phyloP scores from a whole-genome alignment of 1,140 invertebrate genomes.

The Popillia japonica region DNA sequence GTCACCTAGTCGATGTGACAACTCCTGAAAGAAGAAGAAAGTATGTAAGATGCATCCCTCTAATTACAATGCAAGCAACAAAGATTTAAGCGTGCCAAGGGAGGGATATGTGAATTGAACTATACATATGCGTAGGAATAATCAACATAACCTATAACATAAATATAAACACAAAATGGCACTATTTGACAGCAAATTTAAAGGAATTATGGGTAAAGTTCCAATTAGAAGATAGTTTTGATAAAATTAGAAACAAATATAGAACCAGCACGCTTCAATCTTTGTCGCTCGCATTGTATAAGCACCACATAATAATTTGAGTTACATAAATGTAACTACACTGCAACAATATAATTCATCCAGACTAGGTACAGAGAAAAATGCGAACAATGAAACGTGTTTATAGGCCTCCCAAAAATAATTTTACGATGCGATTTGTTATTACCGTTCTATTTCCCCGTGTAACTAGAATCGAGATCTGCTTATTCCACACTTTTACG shows the following conservation, averaged over 20 bases:
- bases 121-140: too few relatives aligned
- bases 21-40: slow-evolving; percentile 70
- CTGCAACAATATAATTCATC: neutral
- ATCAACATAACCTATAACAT: too few relatives aligned
- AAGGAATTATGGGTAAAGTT: too few relatives aligned
- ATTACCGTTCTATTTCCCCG: neutral
- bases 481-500: neutral
- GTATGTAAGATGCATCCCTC: neutral
- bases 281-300: too few relatives aligned
- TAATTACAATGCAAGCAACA: too few relatives aligned
- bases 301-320: neutral
- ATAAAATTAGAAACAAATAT: too few relatives aligned
- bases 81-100: too few relatives aligned
- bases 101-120: slow-evolving; percentile 6
- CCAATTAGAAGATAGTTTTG: too few relatives aligned
- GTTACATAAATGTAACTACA: neutral
- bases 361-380: neutral
- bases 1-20: slow-evolving; percentile 85
- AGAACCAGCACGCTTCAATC: too few relatives aligned
- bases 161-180: too few relatives aligned
- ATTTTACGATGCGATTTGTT: neutral
- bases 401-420: neutral
- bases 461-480: neutral
- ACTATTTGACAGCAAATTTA: too few relatives aligned
- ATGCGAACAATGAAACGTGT: neutral